Evolutionary conservation across 2,888 invertebrate genomes (phyloP), one percentile per base, ranked within the genome.

Genomic region (Hypercompe scribonia): DNA sequence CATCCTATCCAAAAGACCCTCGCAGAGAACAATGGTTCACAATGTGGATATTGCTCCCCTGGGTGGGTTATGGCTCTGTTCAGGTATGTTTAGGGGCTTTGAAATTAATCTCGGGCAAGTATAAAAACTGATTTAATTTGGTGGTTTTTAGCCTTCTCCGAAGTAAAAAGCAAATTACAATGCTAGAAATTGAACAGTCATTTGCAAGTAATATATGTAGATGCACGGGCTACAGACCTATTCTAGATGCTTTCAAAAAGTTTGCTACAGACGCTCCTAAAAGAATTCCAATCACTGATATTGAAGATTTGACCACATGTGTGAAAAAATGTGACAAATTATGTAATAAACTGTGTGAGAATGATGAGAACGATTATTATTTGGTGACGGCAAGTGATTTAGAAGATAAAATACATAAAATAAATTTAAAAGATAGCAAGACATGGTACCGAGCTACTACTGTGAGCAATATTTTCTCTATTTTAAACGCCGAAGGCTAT

Each of bases 181-280:
- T 82, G 79, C 74, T 84, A 46, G 97, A 97, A 85, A 96, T 98
- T 65, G 98, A 98, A 86, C 96, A 97, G 81, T 96, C 97, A 0
- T 97, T 98, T 80, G 98, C 97, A n/a, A 97, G 97, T 75, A 97
- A 98, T 81, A 96, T 97, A n/a, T 98, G 98, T 81, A 96, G 98
- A 65, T 98, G 98, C 86, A 98, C 98, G 0, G 98, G 98, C 0
- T 98, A 97, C 84, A 95, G 98, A 18, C 96, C 98, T 2, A 98
- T 98, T 72, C 88, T 98, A 66, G 97, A 98, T 83, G 97, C 97
- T 1, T 97, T 98, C 90, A 98, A 98, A 86, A 96, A 97, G n/a
- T 97, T 97, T 78, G 97, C 97, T 0, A 92, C 87, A 36, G 97
- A 97, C 84, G 96, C 96, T 11, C 94, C 96, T 0, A 82, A 86